These are phyloP conservation scores for Dolomedes plantarius DNA, from an alignment of 2,888 invertebrate species.

Conservation along the genomic window DNA sequence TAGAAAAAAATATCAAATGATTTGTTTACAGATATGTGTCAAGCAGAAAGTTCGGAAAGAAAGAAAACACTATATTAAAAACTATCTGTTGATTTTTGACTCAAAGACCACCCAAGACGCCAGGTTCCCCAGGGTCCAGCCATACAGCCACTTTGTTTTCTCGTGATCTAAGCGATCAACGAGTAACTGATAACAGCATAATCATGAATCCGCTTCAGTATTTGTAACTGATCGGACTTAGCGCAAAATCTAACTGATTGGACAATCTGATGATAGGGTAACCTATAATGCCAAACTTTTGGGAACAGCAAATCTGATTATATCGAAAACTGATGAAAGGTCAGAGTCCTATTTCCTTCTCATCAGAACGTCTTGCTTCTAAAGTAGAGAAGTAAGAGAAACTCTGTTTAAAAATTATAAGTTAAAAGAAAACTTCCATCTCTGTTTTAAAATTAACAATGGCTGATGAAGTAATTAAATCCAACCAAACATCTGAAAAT, in stretches of 20 bases:
- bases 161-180: neutral
- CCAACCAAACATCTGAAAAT: no score
- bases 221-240: neutral
- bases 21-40: no score
- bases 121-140: no score
- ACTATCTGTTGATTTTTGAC: no score
- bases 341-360: neutral
- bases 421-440: no score
- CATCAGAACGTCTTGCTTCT: neutral
- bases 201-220: neutral
- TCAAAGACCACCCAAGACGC: no score
- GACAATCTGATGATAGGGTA: neutral
- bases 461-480: no score
- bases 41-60: no score
- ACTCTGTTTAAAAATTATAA: no score
- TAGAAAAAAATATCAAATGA: no score
- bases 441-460: no score
- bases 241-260: neutral
- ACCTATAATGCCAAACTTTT: neutral
- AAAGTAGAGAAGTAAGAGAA: neutral
- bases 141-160: neutral
- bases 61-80: no score
- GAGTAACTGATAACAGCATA: neutral
- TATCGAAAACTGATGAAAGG: neutral
- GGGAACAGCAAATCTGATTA: neutral